Percentiles rank a stretch among this genome's conserved stretches.
Evolutionary conservation across 2,797 vertebrate species (phyloP).

Genomic region (Sciaenops ocellatus): DNA sequence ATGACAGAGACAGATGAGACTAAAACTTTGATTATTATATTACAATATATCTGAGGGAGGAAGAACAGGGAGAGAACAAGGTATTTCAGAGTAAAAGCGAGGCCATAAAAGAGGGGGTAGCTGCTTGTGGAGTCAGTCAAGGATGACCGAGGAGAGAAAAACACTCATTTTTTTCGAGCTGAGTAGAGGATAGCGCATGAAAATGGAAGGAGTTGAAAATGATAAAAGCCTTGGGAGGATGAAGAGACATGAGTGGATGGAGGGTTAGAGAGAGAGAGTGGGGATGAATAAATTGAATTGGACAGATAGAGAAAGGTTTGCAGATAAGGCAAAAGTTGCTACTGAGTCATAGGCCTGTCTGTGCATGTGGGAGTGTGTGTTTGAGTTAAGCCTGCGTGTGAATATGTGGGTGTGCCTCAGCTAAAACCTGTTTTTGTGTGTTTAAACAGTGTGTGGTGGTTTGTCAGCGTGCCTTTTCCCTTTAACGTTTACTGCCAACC

Average conservation of each 20-base stretch:
- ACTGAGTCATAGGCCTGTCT: conserved; percentile 48
- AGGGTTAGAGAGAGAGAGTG: conserved; percentile 37
- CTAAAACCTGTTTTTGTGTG: conserved; percentile 43
- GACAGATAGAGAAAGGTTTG: conserved; percentile 63
- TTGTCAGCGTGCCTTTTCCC: conserved; percentile 52
- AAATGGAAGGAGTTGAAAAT: conserved; percentile 50
- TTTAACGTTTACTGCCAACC: conserved; percentile 36
- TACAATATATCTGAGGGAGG: not conserved
- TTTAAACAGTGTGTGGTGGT: conserved; percentile 6
- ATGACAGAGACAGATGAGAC: not conserved
- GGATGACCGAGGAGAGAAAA: conserved; percentile 35
- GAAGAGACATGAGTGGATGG: conserved; percentile 55
- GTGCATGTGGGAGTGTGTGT: conserved; percentile 41
- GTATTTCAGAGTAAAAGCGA: conserved; percentile 26
- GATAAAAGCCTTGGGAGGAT: conserved; percentile 62
- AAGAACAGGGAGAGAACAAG: not conserved
- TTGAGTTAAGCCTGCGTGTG: conserved; percentile 27
- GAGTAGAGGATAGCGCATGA: conserved; percentile 3
- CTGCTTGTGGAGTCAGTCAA: conserved; percentile 33
- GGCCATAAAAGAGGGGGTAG: not conserved
- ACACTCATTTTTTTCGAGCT: conserved; percentile 7
- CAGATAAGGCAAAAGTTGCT: conserved; percentile 59
- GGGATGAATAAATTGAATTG: conserved; percentile 61
- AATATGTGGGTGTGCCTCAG: conserved; percentile 22
- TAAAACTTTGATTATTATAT: not conserved